A percentile compares a stretch with the other conserved stretches of the same genome.
These are phyloP conservation scores for Epiblema foenella DNA, from an alignment of 2,888 invertebrate species.

Conservation along the genomic window DNA sequence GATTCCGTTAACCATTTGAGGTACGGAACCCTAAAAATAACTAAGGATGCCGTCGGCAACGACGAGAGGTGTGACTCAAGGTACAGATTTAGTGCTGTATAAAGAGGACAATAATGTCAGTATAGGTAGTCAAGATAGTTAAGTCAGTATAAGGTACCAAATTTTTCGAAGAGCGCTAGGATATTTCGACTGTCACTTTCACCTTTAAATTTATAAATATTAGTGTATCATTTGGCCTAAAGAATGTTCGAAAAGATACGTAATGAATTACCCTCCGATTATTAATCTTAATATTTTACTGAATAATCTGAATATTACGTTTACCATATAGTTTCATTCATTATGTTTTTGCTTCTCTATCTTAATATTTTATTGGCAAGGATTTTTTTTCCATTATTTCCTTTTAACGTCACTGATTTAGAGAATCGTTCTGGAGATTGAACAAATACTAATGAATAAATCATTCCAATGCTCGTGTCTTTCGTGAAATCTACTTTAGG, in stretches of 20 bases:
- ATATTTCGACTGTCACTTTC: neutral
- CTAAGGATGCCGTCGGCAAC: neutral
- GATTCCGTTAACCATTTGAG: no score
- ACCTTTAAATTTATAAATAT: no score
- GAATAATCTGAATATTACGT: no score
- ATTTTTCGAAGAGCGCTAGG: neutral
- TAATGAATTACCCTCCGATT: no score
- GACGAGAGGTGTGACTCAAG: neutral
- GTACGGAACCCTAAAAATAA: neutral
- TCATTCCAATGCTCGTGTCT: constrained; percentile 15
- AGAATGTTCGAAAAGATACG: no score
- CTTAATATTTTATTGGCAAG: constrained; percentile 41
- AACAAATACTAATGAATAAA: constrained; percentile 40
- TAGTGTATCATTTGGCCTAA: no score
- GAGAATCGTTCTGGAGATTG: constrained; percentile 29
- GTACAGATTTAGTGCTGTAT: neutral
- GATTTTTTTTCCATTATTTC: constrained; percentile 40
- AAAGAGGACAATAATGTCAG: neutral
- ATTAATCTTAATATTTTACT: no score
- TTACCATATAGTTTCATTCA: no score
- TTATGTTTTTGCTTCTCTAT: no score
- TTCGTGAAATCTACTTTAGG: neutral
- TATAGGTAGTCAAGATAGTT: neutral
- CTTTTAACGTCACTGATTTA: constrained; percentile 38
- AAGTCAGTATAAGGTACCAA: neutral